These are phyloP conservation scores for Erinaceus europaeus DNA, from an alignment of 2,113 vertebrate species.

Conservation along the genomic window DNA sequence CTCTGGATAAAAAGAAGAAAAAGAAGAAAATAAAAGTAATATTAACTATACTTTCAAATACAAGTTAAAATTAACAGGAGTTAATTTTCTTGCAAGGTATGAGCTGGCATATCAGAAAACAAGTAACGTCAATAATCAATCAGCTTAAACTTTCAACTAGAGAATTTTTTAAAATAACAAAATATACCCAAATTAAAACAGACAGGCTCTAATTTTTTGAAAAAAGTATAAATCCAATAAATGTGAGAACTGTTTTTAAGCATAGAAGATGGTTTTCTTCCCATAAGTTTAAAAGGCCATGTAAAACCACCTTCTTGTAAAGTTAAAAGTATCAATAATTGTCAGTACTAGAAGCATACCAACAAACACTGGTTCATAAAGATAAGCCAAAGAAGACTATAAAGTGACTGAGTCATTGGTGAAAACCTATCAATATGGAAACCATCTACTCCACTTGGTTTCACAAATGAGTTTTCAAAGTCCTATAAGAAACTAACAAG, in stretches of 20 bases:
- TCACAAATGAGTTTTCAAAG: background rate
- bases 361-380: background rate
- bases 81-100: background rate
- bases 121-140: background rate
- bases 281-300: background rate
- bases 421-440: background rate
- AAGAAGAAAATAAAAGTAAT: background rate
- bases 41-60: background rate
- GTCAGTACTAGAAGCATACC: too few species aligned
- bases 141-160: background rate
- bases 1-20: too few species aligned
- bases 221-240: background rate
- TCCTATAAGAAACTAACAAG: background rate
- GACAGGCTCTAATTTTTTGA: too few species aligned
- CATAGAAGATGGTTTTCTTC: background rate
- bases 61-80: background rate
- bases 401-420: background rate
- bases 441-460: background rate
- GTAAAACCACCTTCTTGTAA: constrained; percentile 6
- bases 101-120: background rate
- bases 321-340: background rate
- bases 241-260: background rate
- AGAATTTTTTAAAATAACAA: background rate
- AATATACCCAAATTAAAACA: background rate
- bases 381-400: background rate